phyloP scores from a whole-genome alignment of 2,888 invertebrate species.

The Beris morrisii region DNA sequence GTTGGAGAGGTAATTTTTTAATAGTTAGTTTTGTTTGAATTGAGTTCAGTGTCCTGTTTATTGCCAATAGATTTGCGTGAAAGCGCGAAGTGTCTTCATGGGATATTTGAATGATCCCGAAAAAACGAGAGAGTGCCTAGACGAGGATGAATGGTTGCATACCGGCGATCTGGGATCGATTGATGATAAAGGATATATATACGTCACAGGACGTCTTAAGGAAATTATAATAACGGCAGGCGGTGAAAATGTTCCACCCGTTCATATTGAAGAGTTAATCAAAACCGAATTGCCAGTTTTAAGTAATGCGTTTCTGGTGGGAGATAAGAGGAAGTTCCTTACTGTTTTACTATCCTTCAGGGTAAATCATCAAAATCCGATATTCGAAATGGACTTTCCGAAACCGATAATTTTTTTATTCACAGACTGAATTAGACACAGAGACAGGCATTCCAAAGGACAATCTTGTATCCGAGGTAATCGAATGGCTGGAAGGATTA shows the following conservation, averaged over 20 bases:
- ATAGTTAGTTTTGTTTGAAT: not conserved
- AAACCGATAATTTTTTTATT: too few relatives aligned
- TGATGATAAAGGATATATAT: constrained; percentile 73
- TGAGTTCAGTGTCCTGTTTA: not conserved
- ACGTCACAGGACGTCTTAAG: constrained; percentile 75
- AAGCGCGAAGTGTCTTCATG: constrained; percentile 88
- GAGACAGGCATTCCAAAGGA: constrained; percentile 72
- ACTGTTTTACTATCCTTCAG: constrained; percentile 81
- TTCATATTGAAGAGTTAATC: constrained; percentile 80
- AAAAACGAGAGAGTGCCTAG: constrained; percentile 75
- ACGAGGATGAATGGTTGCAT: constrained; percentile 82
- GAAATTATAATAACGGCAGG: constrained; percentile 92
- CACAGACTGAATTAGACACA: constrained; percentile 66
- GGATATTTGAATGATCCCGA: constrained; percentile 76
- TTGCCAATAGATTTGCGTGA: constrained; percentile 66
- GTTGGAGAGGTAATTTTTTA: constrained; percentile 64
- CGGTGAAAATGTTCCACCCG: constrained; percentile 89
- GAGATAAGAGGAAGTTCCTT: constrained; percentile 85
- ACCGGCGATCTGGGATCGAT: constrained; percentile 84
- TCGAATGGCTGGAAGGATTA: constrained; percentile 68
- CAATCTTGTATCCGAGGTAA: constrained; percentile 62
- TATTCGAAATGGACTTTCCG: constrained; percentile 78
- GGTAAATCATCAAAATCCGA: constrained; percentile 62
- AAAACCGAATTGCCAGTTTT: constrained; percentile 74
- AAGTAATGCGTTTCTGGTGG: constrained; percentile 83